phyloP scores from a whole-genome alignment of 37 sponge, comb jelly and placozoan species.

The Aplysina aerophoba region DNA sequence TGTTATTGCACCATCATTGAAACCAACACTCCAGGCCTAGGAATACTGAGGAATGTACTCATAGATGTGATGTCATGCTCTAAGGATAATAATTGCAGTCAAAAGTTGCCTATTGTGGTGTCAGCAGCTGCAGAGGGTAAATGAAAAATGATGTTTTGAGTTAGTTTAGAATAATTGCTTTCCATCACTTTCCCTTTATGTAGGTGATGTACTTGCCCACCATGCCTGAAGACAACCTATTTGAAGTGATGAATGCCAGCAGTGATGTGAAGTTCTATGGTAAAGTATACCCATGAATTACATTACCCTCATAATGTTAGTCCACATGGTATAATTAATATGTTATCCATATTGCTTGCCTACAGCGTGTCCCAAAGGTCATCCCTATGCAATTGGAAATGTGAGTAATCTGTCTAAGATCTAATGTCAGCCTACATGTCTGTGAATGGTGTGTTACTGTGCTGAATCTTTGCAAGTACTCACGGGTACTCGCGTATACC shows the following conservation, averaged over 20 bases:
- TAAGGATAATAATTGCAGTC: too few relatives aligned
- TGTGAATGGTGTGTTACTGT: background rate
- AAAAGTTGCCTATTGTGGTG: too few relatives aligned
- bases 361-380: slow-evolving; percentile 27
- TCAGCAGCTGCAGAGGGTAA: too few relatives aligned
- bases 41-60: too few relatives aligned
- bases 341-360: background rate
- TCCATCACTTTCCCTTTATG: background rate
- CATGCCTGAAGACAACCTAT: slow-evolving; percentile 27
- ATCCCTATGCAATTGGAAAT: slow-evolving; percentile 13
- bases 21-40: too few relatives aligned
- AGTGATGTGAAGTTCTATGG: slow-evolving; percentile 13
- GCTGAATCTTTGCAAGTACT: too few relatives aligned
- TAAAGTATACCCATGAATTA: background rate
- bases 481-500: too few relatives aligned
- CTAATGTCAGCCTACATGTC: background rate
- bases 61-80: too few relatives aligned
- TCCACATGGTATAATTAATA: background rate
- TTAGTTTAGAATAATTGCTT: too few relatives aligned
- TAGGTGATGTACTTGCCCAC: slow-evolving; percentile 10
- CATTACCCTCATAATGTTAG: too few relatives aligned
- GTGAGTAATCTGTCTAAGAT: background rate
- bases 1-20: too few relatives aligned
- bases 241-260: slow-evolving; percentile 7
- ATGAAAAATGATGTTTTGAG: too few relatives aligned